Evolutionary conservation across 2,113 vertebrate species (phyloP).

Genomic region (Pachyramphus minor): DNA sequence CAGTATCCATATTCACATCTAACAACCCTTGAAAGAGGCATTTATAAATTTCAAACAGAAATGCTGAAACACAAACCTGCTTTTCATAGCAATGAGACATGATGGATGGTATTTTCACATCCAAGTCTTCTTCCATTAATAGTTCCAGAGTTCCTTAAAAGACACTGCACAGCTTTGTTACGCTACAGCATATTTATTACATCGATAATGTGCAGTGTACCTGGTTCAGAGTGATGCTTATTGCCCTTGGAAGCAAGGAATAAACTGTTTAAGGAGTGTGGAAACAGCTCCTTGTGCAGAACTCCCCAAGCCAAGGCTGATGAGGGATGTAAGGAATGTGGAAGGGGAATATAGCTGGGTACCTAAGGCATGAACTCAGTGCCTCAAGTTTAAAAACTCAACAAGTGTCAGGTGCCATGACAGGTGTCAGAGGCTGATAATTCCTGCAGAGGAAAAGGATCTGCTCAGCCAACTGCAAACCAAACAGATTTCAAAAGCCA

Average conservation of each 20-base stretch:
- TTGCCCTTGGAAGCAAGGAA: not conserved
- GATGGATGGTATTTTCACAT: not conserved
- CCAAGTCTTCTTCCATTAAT: not conserved
- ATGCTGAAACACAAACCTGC: not conserved
- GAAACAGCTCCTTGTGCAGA: not conserved
- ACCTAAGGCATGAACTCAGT: not conserved
- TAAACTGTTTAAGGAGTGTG: not conserved
- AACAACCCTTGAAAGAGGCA: not conserved
- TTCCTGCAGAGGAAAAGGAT: not conserved
- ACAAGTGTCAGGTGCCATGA: not conserved
- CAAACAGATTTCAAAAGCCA: not conserved
- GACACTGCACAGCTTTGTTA: not conserved
- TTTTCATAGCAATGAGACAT: not conserved
- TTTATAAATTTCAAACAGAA: not conserved
- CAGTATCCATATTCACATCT: not conserved
- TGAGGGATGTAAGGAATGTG: not conserved
- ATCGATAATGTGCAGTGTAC: not conserved
- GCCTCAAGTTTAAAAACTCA: not conserved
- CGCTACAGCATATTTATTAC: not conserved
- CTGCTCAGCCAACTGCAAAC: not conserved
- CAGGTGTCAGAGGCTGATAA: not conserved
- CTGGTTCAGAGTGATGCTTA: not conserved
- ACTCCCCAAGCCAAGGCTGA: not conserved
- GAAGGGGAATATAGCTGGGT: not conserved
- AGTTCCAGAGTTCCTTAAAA: not conserved